phyloP scores from a whole-genome alignment of 1,140 invertebrate species.

The Macrobrachium rosenbergii region DNA sequence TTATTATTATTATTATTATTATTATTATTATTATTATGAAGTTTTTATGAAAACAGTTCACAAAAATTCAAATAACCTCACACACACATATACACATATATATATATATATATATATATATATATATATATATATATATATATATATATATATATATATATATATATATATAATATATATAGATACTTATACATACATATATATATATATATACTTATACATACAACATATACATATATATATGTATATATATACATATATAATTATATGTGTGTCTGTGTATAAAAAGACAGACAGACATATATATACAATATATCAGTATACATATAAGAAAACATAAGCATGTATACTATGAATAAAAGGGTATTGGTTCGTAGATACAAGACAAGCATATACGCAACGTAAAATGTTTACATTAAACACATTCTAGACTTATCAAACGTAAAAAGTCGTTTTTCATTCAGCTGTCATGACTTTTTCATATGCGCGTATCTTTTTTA shows the following conservation, averaged over 20 bases:
- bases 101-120: neutral
- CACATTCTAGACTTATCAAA: no score
- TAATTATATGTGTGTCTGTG: no score
- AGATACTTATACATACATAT: neutral
- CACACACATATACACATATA: neutral
- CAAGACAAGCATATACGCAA: no score
- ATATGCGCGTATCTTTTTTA: no score
- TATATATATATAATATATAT: neutral
- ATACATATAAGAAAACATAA: neutral
- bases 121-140: neutral
- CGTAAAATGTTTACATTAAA: no score
- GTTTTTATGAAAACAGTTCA: no score
- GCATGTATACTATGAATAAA: neutral
- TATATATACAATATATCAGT: neutral
- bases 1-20: no score
- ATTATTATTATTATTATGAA: no score
- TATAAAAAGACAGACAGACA: neutral
- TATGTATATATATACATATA: conserved; percentile 5
- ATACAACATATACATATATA: neutral
- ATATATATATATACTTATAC: conserved; percentile 5
- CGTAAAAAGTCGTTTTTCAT: no score
- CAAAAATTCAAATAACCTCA: neutral
- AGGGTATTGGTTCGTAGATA: no score
- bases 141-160: neutral
- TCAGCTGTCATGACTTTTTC: no score